Base-by-base conservation (phyloP, 2,113 vertebrate species). In the Callaeas wilsoni region DNA sequence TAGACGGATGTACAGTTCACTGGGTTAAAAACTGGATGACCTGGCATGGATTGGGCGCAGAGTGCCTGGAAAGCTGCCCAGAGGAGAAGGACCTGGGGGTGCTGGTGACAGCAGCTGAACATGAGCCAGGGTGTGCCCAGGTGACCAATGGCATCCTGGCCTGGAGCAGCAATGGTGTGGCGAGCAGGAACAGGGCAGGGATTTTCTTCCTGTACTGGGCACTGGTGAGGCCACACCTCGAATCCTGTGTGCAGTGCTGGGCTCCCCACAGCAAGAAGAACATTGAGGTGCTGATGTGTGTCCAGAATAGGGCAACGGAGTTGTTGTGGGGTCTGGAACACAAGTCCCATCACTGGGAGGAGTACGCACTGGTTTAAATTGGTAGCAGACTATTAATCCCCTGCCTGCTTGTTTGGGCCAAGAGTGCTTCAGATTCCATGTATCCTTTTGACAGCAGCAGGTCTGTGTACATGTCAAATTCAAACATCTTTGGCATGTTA, bases 391-490 rank as follows among this genome's bases (percentile, higher is more conserved):
- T 49, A 7, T 29, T 84, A 60, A 84, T 53, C 6, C 6, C 5
- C 7, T n/a, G 2, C 3, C 8, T 41, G n/a, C 8, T 74, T 4
- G 1, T 63, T 29, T 55, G 23, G 12, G 13, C 39, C 25, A 81
- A 62, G 37, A 50, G 26, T 55, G 22, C 39, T 11, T 84, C 10
- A 25, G 19, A 12, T 13, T 78, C n/a, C 1, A 2, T 21, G 25
- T 70, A 17, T 49, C 22, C 7, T 71, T 10, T 37, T 74, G 68
- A 49, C 32, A 77, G 32, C 7, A 77, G 8, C 37, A 89, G 25
- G 16, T 53, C 11, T 0, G 0, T 1, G 1, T 23, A 65, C 2
- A 11, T 62, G 55, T n/a, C 46, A 69, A 41, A 33, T 15, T 49
- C 20, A 87, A 70, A 29, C 17, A 37, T 65, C 32, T 89, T 80